These are phyloP conservation scores for Tipula confusa DNA, from an alignment of 2,888 invertebrate species.

Conservation along the genomic window DNA sequence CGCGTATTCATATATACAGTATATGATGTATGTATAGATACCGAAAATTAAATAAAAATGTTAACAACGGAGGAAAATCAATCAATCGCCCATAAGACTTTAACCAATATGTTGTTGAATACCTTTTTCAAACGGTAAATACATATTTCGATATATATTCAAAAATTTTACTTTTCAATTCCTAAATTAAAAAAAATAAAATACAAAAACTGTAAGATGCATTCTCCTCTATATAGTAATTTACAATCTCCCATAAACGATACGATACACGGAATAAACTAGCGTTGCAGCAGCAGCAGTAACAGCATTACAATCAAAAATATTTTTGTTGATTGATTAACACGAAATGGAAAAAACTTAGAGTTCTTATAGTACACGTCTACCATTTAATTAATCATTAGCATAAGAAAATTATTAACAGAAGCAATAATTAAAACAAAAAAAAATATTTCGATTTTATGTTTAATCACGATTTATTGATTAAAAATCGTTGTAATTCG, in stretches of 20 bases:
- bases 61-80: not conserved
- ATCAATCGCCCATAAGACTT: not conserved
- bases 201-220: no score
- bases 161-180: conserved; percentile 6
- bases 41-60: not conserved
- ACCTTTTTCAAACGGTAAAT: not conserved
- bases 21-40: not conserved
- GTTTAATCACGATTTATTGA: not conserved
- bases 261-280: no score
- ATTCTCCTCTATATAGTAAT: not conserved
- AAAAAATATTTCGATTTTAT: not conserved
- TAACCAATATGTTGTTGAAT: not conserved
- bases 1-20: not conserved
- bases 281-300: no score
- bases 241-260: not conserved
- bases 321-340: not conserved
- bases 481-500: not conserved
- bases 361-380: not conserved
- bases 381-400: not conserved
- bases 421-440: conserved; percentile 7
- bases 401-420: not conserved
- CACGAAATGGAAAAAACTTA: not conserved
- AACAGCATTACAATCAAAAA: not conserved
- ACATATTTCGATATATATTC: not conserved
- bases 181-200: not conserved